Conservation (phyloP, 2,797 vertebrate species). For the Melanotaenia pygmaea region DNA sequence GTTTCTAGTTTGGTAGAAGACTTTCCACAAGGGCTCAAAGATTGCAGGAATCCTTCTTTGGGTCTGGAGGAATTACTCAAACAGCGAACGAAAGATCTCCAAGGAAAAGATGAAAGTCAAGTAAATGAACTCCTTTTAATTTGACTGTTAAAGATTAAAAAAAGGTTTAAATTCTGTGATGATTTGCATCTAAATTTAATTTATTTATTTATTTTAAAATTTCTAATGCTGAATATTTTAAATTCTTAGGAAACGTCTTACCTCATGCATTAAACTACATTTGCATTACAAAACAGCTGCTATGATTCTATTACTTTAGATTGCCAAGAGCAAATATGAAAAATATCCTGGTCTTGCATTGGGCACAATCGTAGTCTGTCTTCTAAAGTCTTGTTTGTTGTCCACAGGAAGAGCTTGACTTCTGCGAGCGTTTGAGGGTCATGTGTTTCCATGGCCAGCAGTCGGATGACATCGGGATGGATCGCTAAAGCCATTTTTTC, state of each 20-base stretch:
- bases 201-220: neutral
- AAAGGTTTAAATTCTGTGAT: neutral
- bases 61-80: conserved; percentile 88
- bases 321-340: neutral
- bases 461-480: conserved; percentile 86
- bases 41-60: conserved; percentile 84
- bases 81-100: conserved; percentile 82
- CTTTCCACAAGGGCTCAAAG: conserved; percentile 79
- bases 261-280: neutral
- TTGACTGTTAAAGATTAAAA: neutral
- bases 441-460: conserved; percentile 82
- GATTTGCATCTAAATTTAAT: neutral
- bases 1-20: conserved; percentile 86
- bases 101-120: conserved; percentile 87
- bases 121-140: conserved; percentile 59
- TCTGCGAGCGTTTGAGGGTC: conserved; percentile 84
- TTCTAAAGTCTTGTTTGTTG: conserved; percentile 17
- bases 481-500: conserved; percentile 80
- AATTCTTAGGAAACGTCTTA: no score
- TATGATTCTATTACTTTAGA: neutral
- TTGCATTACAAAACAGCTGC: neutral
- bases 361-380: neutral
- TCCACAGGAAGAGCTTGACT: conserved; percentile 89
- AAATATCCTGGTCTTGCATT: no score
- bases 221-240: no score